Conservation (phyloP, 2,888 invertebrate genomes). For the Xylota segnis region DNA sequence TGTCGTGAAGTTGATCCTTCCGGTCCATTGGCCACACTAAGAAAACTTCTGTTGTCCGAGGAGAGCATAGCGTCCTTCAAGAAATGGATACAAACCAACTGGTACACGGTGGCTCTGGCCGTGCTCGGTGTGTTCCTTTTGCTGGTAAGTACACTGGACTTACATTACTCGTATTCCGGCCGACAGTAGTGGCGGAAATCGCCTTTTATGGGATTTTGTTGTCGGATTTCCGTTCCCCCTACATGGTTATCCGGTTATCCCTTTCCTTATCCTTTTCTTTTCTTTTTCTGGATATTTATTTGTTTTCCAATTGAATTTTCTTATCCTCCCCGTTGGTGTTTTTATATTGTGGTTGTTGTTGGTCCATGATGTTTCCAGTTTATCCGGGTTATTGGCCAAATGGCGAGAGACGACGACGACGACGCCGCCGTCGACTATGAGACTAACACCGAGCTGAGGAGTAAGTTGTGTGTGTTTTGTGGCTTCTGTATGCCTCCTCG, state of each 20-base stretch:
- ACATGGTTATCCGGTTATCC: constrained; percentile 73
- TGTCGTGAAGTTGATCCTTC: constrained; percentile 97
- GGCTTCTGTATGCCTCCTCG: background rate
- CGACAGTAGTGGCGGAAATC: constrained; percentile 58
- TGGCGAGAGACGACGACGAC: constrained; percentile 34
- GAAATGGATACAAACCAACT: constrained; percentile 94
- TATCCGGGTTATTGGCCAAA: constrained; percentile 58
- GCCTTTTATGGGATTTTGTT: constrained; percentile 73
- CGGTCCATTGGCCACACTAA: constrained; percentile 94
- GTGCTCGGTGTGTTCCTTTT: constrained; percentile 90
- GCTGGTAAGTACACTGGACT: constrained; percentile 89
- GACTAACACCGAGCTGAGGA: constrained; percentile 29
- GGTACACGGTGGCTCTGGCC: constrained; percentile 94
- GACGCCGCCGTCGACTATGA: constrained; percentile 20
- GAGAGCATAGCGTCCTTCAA: constrained; percentile 95
- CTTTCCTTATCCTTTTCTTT: constrained; percentile 44
- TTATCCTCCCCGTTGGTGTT: constrained; percentile 39
- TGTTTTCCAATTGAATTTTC: constrained; percentile 75
- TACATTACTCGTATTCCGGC: constrained; percentile 22
- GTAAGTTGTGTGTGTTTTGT: constrained; percentile 58
- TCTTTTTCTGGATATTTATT: constrained; percentile 65
- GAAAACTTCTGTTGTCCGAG: constrained; percentile 93
- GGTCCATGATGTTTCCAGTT: constrained; percentile 48
- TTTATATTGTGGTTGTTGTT: constrained; percentile 21
- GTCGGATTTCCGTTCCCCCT: constrained; percentile 71